phyloP scores from a whole-genome alignment of 2,888 invertebrate genomes.

The Biston betularia region DNA sequence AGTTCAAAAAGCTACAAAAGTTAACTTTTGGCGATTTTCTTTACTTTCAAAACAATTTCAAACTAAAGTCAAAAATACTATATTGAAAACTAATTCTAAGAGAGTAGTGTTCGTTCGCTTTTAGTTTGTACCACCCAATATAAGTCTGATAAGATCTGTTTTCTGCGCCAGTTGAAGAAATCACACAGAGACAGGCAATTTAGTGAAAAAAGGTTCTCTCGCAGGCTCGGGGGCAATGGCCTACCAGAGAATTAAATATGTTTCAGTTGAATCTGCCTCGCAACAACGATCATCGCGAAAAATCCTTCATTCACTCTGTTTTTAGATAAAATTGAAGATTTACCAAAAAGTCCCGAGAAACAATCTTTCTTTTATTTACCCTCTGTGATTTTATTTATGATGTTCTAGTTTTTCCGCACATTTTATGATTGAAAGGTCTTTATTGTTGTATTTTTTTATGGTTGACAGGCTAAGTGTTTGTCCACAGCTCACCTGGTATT shows the following conservation, averaged over 20 bases:
- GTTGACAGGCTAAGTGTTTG: too few relatives aligned
- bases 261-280: not conserved
- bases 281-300: not conserved
- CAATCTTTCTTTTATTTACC: too few relatives aligned
- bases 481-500: too few relatives aligned
- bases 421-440: too few relatives aligned
- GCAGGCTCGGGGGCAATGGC: slow-evolving; percentile 1
- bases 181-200: slow-evolving; percentile 9
- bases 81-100: not conserved
- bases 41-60: too few relatives aligned
- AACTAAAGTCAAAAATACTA: not conserved
- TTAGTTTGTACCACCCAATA: slow-evolving; percentile 15
- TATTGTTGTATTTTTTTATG: too few relatives aligned
- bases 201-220: slow-evolving; percentile 8
- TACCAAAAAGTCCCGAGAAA: not conserved
- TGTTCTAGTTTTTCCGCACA: too few relatives aligned
- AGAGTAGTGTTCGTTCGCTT: not conserved
- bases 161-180: slow-evolving; percentile 17
- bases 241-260: not conserved
- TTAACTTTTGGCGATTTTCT: too few relatives aligned
- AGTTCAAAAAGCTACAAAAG: too few relatives aligned
- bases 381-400: too few relatives aligned
- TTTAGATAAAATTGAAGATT: not conserved
- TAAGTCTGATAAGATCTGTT: slow-evolving; percentile 14
- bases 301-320: not conserved